Base-by-base conservation (phyloP, 2,797 vertebrate genomes). In the Lophotriccus pileatus region DNA sequence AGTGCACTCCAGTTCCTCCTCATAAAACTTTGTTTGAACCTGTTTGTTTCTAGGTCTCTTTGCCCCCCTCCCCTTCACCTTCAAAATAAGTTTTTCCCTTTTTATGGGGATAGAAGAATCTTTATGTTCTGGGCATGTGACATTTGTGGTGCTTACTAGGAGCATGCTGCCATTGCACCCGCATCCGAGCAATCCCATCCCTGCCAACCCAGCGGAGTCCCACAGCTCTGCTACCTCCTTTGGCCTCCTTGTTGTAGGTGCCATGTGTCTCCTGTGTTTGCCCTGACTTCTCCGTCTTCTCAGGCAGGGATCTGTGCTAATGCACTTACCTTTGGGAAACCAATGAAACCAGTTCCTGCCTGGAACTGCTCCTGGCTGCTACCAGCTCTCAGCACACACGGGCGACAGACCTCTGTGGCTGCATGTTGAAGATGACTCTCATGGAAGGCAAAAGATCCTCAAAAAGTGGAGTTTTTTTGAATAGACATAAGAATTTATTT, bases 11-110 rank as follows among this genome's bases (percentile, higher is more conserved):
- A 80, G 30, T 53, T 58, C 88, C 86, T 89, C 87, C 91, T 95
- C 94, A 78, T 97, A 97, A 96, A 97, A 94, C 95, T 96, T 84
- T 59, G 50, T 79, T 66, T 96, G 95, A 97, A 97, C 94, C 85
- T 32, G 1, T 14, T n/a, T 53, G 47, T 78, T 89, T 89, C 68
- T 56, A 50, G 24, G 43, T 92, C 41, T 80, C 56, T 50, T 50
- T 78, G 60, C 52, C 62, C 47, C 27, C 30, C 30, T 56, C 24
- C 36, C 25, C 41, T 37, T 36, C 20, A 5, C 25, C 44, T 68
- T 81, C 80, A 69, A 69, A 86, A 88, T 41, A 68, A 91, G n/a
- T 37, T 72, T 85, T 77, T 80, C 46, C 21, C 20, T 43, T 93
- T 95, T 89, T 59, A 90, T 80, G 69, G 16, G 39, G 44, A 21